phyloP scores from a whole-genome alignment of 1,140 invertebrate species.

The Lamellibrachia luymesi region DNA sequence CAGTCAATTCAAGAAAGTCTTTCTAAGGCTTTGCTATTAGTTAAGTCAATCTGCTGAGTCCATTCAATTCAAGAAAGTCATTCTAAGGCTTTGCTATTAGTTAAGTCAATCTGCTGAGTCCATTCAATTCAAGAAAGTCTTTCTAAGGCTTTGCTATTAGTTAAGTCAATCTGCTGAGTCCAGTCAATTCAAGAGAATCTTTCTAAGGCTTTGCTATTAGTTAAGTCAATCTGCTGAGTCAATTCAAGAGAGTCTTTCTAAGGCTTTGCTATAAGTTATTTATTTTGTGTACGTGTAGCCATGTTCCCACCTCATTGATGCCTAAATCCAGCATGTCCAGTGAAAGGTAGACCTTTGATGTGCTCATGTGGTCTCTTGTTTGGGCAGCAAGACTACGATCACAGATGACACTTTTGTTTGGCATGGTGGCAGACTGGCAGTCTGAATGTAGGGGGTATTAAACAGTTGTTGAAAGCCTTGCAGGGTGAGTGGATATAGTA shows the following conservation, averaged over 20 bases:
- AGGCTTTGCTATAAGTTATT: background rate
- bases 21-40: background rate
- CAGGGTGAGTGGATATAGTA: too few relatives aligned
- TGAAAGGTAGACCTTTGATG: too few relatives aligned
- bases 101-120: background rate
- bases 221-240: background rate
- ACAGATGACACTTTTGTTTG: too few relatives aligned
- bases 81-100: background rate
- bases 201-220: background rate
- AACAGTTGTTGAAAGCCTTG: background rate
- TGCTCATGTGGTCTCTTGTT: background rate
- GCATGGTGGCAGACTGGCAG: background rate
- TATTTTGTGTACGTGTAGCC: background rate
- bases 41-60: background rate
- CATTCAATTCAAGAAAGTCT: background rate
- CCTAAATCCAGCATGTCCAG: too few relatives aligned
- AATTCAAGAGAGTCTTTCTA: background rate
- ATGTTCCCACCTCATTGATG: background rate
- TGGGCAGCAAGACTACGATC: background rate
- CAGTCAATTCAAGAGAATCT: background rate
- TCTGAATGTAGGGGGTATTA: background rate
- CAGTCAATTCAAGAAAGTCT: background rate
- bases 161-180: background rate
- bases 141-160: background rate
- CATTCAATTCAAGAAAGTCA: background rate